A percentile compares a stretch with the other conserved stretches of the same genome.
Evolutionary conservation across 2,113 vertebrate species (phyloP).

Genomic region (Rissa tridactyla): DNA sequence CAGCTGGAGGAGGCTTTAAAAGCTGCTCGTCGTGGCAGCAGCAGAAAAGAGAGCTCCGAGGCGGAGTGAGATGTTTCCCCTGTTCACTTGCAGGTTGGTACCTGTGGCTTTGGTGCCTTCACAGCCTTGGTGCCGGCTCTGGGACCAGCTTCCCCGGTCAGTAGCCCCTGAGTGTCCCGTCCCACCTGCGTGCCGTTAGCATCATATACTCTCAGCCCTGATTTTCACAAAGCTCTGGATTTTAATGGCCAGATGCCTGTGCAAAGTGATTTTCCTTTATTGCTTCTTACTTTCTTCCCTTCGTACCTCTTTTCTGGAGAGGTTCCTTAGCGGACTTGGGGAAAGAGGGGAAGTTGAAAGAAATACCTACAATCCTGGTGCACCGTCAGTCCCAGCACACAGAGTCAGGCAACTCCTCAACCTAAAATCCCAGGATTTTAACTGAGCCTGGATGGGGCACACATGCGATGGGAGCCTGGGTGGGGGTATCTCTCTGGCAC

Average conservation of each 20-base stretch:
- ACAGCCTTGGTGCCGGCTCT: not conserved
- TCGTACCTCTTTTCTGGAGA: not conserved
- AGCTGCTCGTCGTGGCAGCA: not conserved
- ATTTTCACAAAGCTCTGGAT: not conserved
- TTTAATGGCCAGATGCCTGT: not conserved
- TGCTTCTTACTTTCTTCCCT: not conserved
- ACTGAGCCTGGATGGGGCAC: not conserved
- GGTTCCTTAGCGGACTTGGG: not conserved
- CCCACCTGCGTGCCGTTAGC: accelerated
- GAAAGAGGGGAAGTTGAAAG: not conserved
- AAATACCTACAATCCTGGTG: not conserved
- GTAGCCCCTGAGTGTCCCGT: not conserved
- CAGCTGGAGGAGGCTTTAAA: constrained; percentile 8
- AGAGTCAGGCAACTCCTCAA: accelerated
- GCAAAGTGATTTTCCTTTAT: not conserved
- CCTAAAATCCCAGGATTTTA: not conserved
- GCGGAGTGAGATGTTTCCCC: not conserved
- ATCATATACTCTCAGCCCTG: not conserved
- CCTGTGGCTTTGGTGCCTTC: not conserved
- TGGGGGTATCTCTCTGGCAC: not conserved
- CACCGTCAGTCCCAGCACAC: accelerated
- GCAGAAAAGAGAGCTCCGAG: not conserved
- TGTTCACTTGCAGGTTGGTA: accelerated
- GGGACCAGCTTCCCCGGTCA: not conserved
- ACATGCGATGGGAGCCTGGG: accelerated